Evolutionary conservation across 64 coral and sea anemone species (phyloP), one percentile per base, ranked within the genome.

Genomic region (Stichodactyla mertensii): DNA sequence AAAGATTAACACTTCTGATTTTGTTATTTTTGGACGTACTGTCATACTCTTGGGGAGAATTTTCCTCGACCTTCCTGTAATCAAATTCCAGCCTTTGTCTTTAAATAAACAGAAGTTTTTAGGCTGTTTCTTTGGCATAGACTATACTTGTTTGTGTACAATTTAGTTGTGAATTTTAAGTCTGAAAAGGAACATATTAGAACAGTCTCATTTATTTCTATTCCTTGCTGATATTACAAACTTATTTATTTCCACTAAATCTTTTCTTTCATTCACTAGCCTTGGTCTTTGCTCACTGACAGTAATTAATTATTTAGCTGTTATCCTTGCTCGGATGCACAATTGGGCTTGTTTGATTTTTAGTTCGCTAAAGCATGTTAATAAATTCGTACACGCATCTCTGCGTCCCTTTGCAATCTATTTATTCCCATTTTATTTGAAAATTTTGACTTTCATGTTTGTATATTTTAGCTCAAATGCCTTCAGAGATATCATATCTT

Each of bases 251-350:
- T 53, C 7, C 55, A 53, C 53, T 53, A 53, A 81, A 81, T 52
- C 1, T 81, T 81, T 81, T 15, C 6, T 13, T 81, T 52, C 28
- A 55, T 81, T 53, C 19, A 54, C 14, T 20, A 16, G 4, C 53
- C 52, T 81, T 81, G 51, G 78, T 81, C 53, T 81, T 81, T 81
- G 16, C 78, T 81, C 51, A 81, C 77, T 51, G 77, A 45, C 36
- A 81, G 78, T 81, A 7, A 81, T 81, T 54, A 81, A 81, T 81
- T 81, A 81, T 81, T 81, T 52, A 81, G 6, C 14, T 53, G 51
- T 81, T 53, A 55, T 81, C 26, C 78, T 66, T 52, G 78, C 20
- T 53, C 26, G 53, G 78, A 18, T 81, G 16, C 78, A 81, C 36
- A 52, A 81, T 2, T 81, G 78, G 6, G 78, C 53, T 81, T 81